A percentile compares a stretch with the other conserved stretches of the same genome.
Conservation (phyloP, 2,888 invertebrate genomes). For the Anthrax anthrax region DNA sequence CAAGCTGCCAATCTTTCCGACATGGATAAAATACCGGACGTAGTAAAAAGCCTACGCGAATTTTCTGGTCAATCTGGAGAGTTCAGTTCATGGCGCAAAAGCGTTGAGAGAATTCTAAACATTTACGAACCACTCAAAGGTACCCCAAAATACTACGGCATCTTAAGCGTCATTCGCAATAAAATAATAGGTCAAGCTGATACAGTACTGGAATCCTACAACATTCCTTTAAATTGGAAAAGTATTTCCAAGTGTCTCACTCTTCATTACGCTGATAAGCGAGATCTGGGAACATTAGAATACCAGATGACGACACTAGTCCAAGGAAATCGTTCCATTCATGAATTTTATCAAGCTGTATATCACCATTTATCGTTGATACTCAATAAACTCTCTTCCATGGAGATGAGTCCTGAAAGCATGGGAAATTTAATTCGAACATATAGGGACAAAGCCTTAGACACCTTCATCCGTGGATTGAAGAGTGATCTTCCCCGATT, state of each 20-base stretch:
- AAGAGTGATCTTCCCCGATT: not conserved
- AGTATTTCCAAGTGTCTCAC: slow-evolving; percentile 2
- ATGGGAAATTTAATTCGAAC: not conserved
- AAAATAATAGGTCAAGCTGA: slow-evolving; percentile 11
- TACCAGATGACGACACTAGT: slow-evolving; percentile 10
- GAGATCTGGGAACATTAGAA: slow-evolving; percentile 9
- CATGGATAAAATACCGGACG: slow-evolving; percentile 8
- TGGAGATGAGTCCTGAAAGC: not conserved
- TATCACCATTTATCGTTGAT: slow-evolving; percentile 11
- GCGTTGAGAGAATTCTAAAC: slow-evolving; percentile 9
- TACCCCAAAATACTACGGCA: slow-evolving; percentile 11
- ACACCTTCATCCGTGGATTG: not conserved
- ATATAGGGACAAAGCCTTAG: not conserved
- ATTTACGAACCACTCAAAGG: slow-evolving; percentile 7
- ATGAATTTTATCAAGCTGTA: slow-evolving; percentile 8
- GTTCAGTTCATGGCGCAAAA: slow-evolving; percentile 8
- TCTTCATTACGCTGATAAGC: slow-evolving; percentile 9
- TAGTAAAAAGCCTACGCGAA: slow-evolving; percentile 6
- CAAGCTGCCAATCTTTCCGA: slow-evolving; percentile 1
- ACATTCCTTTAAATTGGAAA: slow-evolving; percentile 7
- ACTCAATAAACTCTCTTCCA: slow-evolving; percentile 10
- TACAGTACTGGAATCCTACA: slow-evolving; percentile 10
- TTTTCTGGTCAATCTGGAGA: slow-evolving; percentile 7
- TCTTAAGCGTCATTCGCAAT: slow-evolving; percentile 8
- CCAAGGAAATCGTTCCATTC: slow-evolving; percentile 1